Evolutionary conservation across 2,113 vertebrate genomes (phyloP).

Genomic region (Microcebus griseorufus): DNA sequence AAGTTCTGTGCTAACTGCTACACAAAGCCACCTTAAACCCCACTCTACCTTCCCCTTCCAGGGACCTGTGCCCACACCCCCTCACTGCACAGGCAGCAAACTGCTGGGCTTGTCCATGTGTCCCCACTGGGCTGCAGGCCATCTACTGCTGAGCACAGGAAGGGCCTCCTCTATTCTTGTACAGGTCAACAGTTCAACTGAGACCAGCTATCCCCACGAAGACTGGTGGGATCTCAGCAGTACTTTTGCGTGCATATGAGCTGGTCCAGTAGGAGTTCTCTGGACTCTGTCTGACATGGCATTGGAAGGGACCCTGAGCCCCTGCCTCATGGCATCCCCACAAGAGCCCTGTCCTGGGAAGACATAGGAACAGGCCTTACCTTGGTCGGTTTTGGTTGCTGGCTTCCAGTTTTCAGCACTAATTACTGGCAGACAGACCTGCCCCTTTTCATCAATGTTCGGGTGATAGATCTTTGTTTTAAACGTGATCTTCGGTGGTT

Average conservation of each 20-base stretch:
- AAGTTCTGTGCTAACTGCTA: neutral
- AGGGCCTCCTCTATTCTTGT: neutral
- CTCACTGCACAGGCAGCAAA: neutral
- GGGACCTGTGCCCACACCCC: too few relatives aligned
- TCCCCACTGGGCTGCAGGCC: neutral
- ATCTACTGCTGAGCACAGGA: neutral
- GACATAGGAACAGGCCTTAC: conserved; percentile 76
- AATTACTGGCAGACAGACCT: conserved; percentile 99
- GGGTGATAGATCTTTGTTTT: conserved; percentile 99
- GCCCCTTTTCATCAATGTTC: conserved; percentile 99
- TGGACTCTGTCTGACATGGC: neutral
- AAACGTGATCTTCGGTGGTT: conserved; percentile 99
- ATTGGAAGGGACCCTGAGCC: neutral
- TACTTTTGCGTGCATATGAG: neutral
- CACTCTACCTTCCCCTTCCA: neutral
- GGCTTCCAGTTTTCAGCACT: conserved; percentile 99
- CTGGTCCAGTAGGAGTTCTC: neutral
- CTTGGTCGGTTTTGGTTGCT: conserved; percentile 99
- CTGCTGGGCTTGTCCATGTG: neutral
- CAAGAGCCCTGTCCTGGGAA: neutral
- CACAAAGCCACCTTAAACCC: neutral
- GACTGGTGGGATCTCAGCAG: neutral
- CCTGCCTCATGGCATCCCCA: too few relatives aligned
- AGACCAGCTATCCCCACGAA: accelerated
- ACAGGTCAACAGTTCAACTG: neutral